Evolutionary conservation across 2,113 vertebrate species (phyloP).

Genomic region (Sylvia atricapilla): DNA sequence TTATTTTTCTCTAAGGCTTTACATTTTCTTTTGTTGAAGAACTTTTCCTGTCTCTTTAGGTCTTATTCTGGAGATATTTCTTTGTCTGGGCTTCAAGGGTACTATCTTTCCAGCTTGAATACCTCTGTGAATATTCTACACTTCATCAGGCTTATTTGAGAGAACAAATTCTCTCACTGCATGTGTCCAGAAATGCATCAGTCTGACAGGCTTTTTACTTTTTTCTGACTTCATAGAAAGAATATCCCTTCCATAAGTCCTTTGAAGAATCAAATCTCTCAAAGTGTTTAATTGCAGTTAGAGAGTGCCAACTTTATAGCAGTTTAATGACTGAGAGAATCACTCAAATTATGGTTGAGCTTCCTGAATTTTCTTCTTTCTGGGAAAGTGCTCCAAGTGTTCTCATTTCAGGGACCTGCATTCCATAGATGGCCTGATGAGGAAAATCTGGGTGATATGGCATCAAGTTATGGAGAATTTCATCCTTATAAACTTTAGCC

Average conservation of each 20-base stretch:
- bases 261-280: not conserved
- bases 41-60: not conserved
- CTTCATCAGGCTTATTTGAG: not conserved
- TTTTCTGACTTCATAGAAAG: not conserved
- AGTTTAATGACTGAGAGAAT: not conserved
- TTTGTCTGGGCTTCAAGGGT: not conserved
- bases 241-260: not conserved
- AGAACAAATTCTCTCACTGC: not conserved
- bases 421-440: not conserved
- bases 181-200: not conserved
- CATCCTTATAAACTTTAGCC: not conserved
- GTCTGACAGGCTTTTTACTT: not conserved
- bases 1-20: not conserved
- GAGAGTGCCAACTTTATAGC: not conserved
- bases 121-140: not conserved
- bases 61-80: not conserved
- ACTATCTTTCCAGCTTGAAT: not conserved
- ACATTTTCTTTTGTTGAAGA: not conserved
- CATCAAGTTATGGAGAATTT: not conserved
- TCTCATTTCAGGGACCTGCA: not conserved
- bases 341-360: not conserved
- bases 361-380: not conserved
- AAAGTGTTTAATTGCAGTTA: not conserved
- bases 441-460: not conserved
- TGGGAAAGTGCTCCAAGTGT: accelerated